Percentiles rank a stretch among this genome's conserved stretches.
Conservation (phyloP, 2,113 vertebrate genomes). For the Salvator merianae region DNA sequence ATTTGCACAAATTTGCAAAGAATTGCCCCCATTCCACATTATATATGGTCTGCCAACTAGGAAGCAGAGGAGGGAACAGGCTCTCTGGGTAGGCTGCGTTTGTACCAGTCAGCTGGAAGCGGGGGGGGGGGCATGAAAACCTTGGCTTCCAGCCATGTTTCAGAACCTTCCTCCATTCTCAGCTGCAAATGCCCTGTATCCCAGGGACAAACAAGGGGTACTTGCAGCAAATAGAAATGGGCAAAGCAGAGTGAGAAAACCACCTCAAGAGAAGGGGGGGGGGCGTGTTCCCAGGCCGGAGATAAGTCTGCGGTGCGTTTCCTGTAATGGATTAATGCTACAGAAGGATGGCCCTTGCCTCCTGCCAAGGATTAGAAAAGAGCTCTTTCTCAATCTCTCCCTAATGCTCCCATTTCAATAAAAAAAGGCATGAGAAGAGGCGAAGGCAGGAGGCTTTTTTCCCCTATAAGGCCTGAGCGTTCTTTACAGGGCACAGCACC, state of each 20-base stretch:
- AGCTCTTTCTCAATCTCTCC: constrained; percentile 6
- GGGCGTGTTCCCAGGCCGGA: not conserved
- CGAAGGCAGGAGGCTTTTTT: constrained; percentile 29
- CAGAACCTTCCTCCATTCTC: not conserved
- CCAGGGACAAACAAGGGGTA: not conserved
- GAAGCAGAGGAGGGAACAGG: not conserved
- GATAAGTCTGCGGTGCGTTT: not conserved
- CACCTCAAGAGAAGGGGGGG: not conserved
- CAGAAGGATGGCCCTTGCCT: constrained; percentile 2
- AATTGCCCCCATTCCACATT: not conserved
- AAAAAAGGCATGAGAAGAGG: not conserved
- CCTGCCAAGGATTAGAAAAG: constrained; percentile 39
- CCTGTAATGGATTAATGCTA: not conserved
- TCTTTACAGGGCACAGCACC: constrained; percentile 24
- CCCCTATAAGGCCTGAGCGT: constrained; percentile 3
- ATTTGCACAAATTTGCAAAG: not conserved
- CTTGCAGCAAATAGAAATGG: not conserved
- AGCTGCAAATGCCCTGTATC: not conserved
- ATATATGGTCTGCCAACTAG: not conserved
- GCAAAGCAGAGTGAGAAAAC: not conserved
- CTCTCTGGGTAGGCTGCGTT: not conserved
- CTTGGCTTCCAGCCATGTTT: not conserved
- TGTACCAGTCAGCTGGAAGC: not conserved
- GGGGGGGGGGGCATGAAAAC: not conserved
- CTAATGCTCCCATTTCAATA: constrained; percentile 37